A percentile compares a stretch with the other conserved stretches of the same genome.
Conservation (phyloP, 2,113 vertebrate species). For the Galeopterus variegatus region DNA sequence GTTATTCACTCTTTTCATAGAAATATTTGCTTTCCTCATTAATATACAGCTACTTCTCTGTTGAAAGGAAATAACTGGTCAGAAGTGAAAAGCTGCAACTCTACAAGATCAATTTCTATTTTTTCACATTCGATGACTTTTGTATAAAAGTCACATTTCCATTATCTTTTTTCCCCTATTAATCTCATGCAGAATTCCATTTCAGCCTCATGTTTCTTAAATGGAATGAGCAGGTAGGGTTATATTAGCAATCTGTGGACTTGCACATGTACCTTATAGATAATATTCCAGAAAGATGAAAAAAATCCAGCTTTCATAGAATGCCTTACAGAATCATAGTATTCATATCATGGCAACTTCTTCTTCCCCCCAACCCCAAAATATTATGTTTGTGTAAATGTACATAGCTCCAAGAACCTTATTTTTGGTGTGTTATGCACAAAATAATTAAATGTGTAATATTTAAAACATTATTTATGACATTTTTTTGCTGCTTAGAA, state of each 20-base stretch:
- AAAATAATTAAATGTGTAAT: conserved; percentile 9
- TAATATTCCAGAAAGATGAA: conserved; percentile 74
- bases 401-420: neutral
- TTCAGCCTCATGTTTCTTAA: conserved; percentile 82
- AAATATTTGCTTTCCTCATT: conserved; percentile 5
- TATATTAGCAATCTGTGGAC: conserved; percentile 72
- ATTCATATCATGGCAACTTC: neutral
- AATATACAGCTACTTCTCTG: neutral
- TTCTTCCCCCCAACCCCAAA: neutral
- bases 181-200: conserved; percentile 79
- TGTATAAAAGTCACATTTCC: conserved; percentile 74
- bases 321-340: neutral
- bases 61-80: conserved; percentile 61
- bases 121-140: conserved; percentile 61
- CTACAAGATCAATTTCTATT: conserved; percentile 40
- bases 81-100: conserved; percentile 13
- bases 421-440: neutral
- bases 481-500: neutral
- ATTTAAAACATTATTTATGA: conserved; percentile 18
- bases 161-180: conserved; percentile 73
- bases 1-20: neutral
- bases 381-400: neutral
- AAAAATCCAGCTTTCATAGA: conserved; percentile 37
- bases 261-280: conserved; percentile 62
- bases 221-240: conserved; percentile 68